Evolutionary conservation across 2,888 invertebrate genomes (phyloP), one percentile per base, ranked within the genome.

Genomic region (Diadromus collaris): DNA sequence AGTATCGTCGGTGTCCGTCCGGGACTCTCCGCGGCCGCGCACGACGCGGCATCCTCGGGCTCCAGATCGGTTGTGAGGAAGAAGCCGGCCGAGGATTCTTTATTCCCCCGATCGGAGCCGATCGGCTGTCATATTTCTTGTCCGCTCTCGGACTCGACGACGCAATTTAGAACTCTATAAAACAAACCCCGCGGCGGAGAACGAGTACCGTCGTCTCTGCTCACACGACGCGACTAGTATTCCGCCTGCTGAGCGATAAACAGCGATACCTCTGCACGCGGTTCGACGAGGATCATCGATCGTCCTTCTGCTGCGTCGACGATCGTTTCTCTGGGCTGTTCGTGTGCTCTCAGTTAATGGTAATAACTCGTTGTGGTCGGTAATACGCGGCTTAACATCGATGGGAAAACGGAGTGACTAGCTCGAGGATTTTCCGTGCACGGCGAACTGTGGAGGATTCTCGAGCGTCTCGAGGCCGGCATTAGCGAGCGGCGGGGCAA

Each of bases 71-170:
- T 65, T 46, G 63, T 19, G 16, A 1, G 38, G 38, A 38, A 38
- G 38, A 38, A 38, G 58, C 41, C 67, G 71, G 19, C 44, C 41
- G 61, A 64, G 79, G 83, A 86, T 87, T 85, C 85, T 86, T 86
- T 86, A 87, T 86, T 86, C 84, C 84, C 85, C 84, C 85, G 86
- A 87, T 86, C 86, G 81, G 83, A 83, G 81, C 81, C 83, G 83
- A 85, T 85, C 85, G 83, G 81, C 86, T 86, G 87, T 88, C 87
- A 87, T 88, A 88, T 88, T 88, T 88, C 88, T 88, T 88, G 86
- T 83, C 76, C 70, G 71, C 63, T 81, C 72, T 71, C 71, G 63
- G 81, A 71, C 83, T 82, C 83, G 85, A 86, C 85, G 85, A 87
- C 78, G 84, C 84, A 88, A 88, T 88, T 87, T 87, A 86, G 81